Percentiles rank a stretch among this genome's conserved stretches.
Conservation (phyloP, 2,888 invertebrate genomes). For the Xanthia togata region DNA sequence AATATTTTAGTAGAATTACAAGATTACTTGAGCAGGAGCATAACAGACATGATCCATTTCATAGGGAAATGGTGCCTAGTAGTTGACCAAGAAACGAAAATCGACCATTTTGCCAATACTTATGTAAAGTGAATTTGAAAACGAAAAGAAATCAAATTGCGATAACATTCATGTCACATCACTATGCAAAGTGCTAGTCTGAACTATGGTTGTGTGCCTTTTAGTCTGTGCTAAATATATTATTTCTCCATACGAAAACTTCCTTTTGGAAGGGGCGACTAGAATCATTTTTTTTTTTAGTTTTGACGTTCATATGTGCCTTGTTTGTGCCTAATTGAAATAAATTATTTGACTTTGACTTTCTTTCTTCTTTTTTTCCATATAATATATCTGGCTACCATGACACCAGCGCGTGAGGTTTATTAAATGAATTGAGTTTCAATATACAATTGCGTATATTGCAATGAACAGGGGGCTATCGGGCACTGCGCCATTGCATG, state of each 20-base stretch:
- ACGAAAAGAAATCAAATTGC: slow-evolving; percentile 11
- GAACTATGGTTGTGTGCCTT: slow-evolving; percentile 18
- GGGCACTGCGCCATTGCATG: slow-evolving; percentile 30
- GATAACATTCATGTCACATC: slow-evolving; percentile 7
- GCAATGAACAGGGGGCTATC: slow-evolving; percentile 18
- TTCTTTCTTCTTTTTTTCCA: too few species aligned
- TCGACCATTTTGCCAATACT: background rate
- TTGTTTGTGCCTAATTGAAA: too few species aligned
- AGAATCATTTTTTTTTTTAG: too few species aligned
- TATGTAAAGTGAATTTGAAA: background rate
- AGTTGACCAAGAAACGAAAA: background rate
- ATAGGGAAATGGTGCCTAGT: background rate
- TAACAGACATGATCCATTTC: background rate
- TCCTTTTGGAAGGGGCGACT: too few species aligned
- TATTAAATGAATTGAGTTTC: slow-evolving; percentile 49
- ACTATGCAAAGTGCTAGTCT: slow-evolving; percentile 20
- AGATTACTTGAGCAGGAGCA: background rate
- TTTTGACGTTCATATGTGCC: too few species aligned
- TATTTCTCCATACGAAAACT: too few species aligned
- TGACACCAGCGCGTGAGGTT: slow-evolving; percentile 29
- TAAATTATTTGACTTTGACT: too few species aligned
- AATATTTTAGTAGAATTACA: slow-evolving; percentile 16
- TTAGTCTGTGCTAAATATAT: too few species aligned
- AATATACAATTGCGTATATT: slow-evolving; percentile 54
- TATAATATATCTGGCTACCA: slow-evolving; percentile 29